Conservation (phyloP, 2,113 vertebrate genomes). For the Eretmochelys imbricata region DNA sequence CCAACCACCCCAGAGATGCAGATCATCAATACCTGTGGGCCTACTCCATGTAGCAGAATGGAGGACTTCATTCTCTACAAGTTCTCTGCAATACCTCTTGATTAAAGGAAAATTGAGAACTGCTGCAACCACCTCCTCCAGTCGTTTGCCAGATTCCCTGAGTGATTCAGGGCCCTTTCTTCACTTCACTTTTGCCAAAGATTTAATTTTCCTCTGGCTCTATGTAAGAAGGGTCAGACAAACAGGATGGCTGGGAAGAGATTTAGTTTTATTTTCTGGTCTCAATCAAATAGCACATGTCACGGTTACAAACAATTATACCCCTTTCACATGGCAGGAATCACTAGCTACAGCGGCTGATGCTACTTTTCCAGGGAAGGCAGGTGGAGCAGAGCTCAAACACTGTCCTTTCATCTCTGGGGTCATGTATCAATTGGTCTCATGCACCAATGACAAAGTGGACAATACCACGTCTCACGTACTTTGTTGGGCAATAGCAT, state of each 20-base stretch:
- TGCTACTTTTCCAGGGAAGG: not conserved
- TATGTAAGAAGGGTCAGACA: not conserved
- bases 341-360: not conserved
- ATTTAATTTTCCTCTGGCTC: not conserved
- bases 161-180: not conserved
- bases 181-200: not conserved
- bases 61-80: not conserved
- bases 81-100: not conserved
- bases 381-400: not conserved
- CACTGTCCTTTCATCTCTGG: not conserved
- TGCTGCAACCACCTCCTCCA: not conserved
- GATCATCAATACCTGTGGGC: not conserved
- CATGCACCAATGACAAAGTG: not conserved
- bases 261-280: not conserved
- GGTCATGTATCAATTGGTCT: not conserved
- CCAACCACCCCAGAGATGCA: not conserved
- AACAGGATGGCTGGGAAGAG: not conserved
- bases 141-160: not conserved
- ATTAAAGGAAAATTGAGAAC: not conserved
- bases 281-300: not conserved
- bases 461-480: not conserved
- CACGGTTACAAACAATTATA: not conserved
- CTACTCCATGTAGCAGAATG: not conserved
- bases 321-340: not conserved
- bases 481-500: no score